A percentile compares a stretch with the other conserved stretches of the same genome.
Conservation (phyloP, 2,113 vertebrate genomes). For the Electrona antarctica region DNA sequence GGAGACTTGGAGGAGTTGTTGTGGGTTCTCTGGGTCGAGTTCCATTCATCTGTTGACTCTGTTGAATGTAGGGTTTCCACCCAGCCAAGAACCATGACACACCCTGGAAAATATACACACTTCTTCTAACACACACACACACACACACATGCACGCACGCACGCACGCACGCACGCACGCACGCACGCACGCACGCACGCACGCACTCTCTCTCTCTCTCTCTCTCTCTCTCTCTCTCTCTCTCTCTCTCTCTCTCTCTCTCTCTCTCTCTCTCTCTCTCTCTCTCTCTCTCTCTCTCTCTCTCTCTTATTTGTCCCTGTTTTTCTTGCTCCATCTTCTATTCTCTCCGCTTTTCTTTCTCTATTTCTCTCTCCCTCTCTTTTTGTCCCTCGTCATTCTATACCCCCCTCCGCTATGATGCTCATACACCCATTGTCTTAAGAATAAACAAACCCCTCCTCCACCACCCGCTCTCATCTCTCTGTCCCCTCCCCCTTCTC, state of each 20-base stretch:
- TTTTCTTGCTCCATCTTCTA: slow-evolving; percentile 6
- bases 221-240: background rate
- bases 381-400: slow-evolving; percentile 11
- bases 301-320: slow-evolving; percentile 8
- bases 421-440: slow-evolving; percentile 33
- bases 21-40: background rate
- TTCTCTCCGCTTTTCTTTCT: background rate
- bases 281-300: slow-evolving; percentile 2
- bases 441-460: slow-evolving; percentile 36
- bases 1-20: background rate
- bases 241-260: background rate
- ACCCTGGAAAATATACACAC: slow-evolving; percentile 28
- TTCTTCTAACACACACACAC: background rate
- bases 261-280: background rate
- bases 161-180: background rate
- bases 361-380: background rate
- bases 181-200: background rate
- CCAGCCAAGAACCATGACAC: slow-evolving; percentile 23
- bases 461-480: background rate
- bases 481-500: slow-evolving; percentile 18
- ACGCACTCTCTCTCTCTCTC: background rate
- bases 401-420: background rate
- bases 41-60: slow-evolving; percentile 4
- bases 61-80: slow-evolving; percentile 3
- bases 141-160: background rate